A percentile compares a stretch with the other conserved stretches of the same genome.
Evolutionary conservation across 2,113 vertebrate species (phyloP).

Genomic region (Prionailurus bengalensis): DNA sequence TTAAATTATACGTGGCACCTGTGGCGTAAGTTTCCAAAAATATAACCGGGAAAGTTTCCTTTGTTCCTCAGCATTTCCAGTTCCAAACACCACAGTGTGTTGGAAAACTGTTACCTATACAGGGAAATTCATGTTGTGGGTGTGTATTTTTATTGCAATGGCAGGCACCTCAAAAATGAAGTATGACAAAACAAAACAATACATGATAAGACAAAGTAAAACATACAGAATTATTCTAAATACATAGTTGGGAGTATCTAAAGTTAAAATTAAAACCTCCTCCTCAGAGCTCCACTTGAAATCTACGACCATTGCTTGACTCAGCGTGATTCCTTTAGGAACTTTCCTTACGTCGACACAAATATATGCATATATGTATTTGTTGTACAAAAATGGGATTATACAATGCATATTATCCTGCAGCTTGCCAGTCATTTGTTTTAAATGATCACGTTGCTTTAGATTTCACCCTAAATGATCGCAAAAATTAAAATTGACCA

Average conservation of each 20-base stretch:
- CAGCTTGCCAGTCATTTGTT: neutral
- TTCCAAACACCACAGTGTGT: neutral
- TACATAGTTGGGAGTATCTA: neutral
- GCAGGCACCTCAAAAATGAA: neutral
- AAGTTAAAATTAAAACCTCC: conserved; percentile 16
- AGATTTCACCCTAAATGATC: neutral
- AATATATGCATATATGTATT: neutral
- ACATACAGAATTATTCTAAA: neutral
- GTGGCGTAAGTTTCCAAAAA: neutral
- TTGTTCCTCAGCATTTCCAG: neutral
- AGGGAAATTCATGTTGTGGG: neutral
- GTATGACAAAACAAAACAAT: neutral
- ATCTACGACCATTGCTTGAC: neutral
- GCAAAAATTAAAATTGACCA: neutral
- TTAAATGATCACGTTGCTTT: neutral
- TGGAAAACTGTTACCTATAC: neutral
- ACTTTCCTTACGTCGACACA: neutral
- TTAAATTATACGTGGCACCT: conserved; percentile 16
- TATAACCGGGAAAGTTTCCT: neutral
- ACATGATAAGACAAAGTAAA: neutral
- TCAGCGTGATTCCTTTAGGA: neutral
- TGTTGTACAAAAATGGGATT: neutral
- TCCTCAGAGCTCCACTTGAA: neutral
- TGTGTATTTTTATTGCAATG: neutral
- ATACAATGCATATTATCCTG: neutral